phyloP scores from a whole-genome alignment of 2,113 vertebrate species.

The Neogale vison region DNA sequence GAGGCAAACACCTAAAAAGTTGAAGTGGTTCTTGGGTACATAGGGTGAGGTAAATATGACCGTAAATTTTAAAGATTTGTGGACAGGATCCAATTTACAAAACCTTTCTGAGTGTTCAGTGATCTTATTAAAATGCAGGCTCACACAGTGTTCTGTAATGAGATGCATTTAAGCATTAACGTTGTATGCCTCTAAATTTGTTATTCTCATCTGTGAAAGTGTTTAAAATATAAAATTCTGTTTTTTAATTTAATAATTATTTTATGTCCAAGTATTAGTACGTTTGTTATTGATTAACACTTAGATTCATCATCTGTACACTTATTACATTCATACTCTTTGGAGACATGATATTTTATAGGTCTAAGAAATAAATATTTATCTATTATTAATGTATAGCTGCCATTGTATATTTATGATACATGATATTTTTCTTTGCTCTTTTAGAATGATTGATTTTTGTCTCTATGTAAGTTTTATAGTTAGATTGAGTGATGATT shows the following conservation, averaged over 20 bases:
- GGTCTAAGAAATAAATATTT: constrained; percentile 56
- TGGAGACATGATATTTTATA: constrained; percentile 21
- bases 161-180: constrained; percentile 30
- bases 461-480: constrained; percentile 66
- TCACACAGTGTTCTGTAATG: constrained; percentile 42
- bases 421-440: constrained; percentile 70
- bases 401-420: constrained; percentile 69
- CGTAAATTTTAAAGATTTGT: constrained; percentile 63
- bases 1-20: constrained; percentile 24
- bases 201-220: neutral
- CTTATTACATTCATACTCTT: neutral
- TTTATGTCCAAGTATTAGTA: neutral
- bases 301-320: neutral
- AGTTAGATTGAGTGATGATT: constrained; percentile 74
- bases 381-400: constrained; percentile 60
- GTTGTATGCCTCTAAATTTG: neutral
- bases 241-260: constrained; percentile 43
- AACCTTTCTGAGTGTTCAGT: constrained; percentile 57
- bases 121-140: constrained; percentile 67
- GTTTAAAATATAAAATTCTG: constrained; percentile 41
- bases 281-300: constrained; percentile 12
- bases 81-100: constrained; percentile 44
- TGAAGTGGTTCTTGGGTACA: constrained; percentile 26
- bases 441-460: constrained; percentile 78
- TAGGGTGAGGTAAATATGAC: neutral